phyloP scores from a whole-genome alignment of 1,140 invertebrate species.

The Pachypeltis micranthus region DNA sequence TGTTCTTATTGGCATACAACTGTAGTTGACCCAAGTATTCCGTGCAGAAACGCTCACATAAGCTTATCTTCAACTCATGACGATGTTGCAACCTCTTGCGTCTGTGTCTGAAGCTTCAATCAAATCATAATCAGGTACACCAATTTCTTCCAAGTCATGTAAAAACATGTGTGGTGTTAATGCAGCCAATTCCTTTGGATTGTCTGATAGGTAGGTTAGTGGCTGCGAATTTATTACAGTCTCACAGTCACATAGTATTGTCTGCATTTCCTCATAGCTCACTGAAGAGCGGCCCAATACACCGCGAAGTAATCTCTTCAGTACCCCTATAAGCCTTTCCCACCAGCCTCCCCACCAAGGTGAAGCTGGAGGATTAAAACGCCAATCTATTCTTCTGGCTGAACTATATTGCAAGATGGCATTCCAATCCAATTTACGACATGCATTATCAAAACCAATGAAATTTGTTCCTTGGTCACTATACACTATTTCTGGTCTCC shows the following conservation, averaged over 20 bases:
- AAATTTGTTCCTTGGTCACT: conserved; percentile 37
- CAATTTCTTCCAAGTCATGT: conserved; percentile 25
- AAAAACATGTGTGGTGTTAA: conserved; percentile 28
- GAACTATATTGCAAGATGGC: conserved; percentile 15
- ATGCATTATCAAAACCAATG: conserved; percentile 21
- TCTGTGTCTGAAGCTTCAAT: not conserved
- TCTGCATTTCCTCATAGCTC: conserved; percentile 30
- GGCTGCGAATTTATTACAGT: conserved; percentile 32
- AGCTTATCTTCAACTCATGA: not conserved
- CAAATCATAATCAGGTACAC: conserved; percentile 23
- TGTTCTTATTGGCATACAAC: not conserved
- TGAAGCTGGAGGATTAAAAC: conserved; percentile 32
- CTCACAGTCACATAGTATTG: conserved; percentile 31
- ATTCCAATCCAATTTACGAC: conserved; percentile 24
- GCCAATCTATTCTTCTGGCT: conserved; percentile 29
- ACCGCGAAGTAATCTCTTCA: conserved; percentile 30
- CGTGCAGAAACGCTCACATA: conserved; percentile 11
- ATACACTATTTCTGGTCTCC: conserved; percentile 27
- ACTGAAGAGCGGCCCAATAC: conserved; percentile 28
- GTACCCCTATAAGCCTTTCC: conserved; percentile 33
- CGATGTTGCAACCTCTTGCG: not conserved
- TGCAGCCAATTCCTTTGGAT: conserved; percentile 22
- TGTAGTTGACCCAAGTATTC: conserved; percentile 18
- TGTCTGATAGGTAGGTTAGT: conserved; percentile 30
- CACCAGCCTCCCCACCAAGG: conserved; percentile 37